A percentile compares a stretch with the other conserved stretches of the same genome.
These are phyloP conservation scores for Amphipyra berbera DNA, from an alignment of 2,888 invertebrate genomes.

Conservation along the genomic window DNA sequence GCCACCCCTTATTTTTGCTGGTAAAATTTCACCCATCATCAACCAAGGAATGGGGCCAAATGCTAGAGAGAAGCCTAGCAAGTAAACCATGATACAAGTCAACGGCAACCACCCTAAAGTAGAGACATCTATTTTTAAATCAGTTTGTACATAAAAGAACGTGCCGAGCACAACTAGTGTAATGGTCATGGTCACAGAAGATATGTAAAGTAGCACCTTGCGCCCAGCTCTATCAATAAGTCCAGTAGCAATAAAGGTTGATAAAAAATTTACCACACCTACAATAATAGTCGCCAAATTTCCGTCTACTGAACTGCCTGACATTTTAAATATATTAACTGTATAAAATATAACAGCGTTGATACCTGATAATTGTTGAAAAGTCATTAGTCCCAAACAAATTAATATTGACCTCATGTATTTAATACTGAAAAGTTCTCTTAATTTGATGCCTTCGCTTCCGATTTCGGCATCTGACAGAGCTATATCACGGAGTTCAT, in stretches of 20 bases:
- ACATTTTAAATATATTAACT: constrained; percentile 95
- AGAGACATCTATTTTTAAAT: constrained; percentile 85
- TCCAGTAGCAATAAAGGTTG: constrained; percentile 96
- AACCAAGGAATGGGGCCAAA: constrained; percentile 96
- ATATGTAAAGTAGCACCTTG: constrained; percentile 96
- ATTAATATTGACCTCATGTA: constrained; percentile 95
- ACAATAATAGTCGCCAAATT: constrained; percentile 96
- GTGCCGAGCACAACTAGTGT: constrained; percentile 93
- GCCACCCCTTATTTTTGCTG: constrained; percentile 96
- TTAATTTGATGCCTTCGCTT: constrained; percentile 90
- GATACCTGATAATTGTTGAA: constrained; percentile 98
- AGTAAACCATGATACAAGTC: constrained; percentile 94
- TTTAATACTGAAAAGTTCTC: constrained; percentile 92
- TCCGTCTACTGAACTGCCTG: constrained; percentile 94
- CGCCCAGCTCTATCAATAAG: constrained; percentile 97
- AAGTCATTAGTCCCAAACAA: constrained; percentile 96
- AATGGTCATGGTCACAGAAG: constrained; percentile 94
- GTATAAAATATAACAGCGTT: constrained; percentile 99
- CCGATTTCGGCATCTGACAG: constrained; percentile 92
- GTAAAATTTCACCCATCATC: constrained; percentile 98
- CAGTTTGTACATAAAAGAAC: constrained; percentile 92
- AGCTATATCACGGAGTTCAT: constrained; percentile 94
- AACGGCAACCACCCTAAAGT: constrained; percentile 94
- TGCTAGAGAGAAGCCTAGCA: constrained; percentile 96
- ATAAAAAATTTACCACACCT: constrained; percentile 96